These are phyloP conservation scores for Papilio dardanus DNA, from an alignment of 1,140 invertebrate genomes.

Conservation along the genomic window DNA sequence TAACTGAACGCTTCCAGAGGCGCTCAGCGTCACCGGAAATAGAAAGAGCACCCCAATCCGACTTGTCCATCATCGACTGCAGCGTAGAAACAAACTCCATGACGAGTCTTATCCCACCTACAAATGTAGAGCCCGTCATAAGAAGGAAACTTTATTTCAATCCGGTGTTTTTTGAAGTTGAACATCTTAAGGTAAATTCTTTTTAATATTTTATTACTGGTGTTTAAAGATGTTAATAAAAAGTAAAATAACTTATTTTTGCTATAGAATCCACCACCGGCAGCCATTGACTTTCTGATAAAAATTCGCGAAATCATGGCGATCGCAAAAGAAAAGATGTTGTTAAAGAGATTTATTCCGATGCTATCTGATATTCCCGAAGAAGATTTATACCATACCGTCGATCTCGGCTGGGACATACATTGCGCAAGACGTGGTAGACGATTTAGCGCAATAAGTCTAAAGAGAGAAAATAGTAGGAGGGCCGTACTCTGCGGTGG, in stretches of 20 bases:
- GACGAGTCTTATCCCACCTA: conserved; percentile 52
- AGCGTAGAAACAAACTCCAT: conserved; percentile 57
- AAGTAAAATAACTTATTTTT: conserved; percentile 11
- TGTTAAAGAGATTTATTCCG: conserved; percentile 91
- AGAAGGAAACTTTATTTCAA: conserved; percentile 93
- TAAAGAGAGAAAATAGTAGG: conserved; percentile 83
- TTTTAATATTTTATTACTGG: not conserved
- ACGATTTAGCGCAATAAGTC: conserved; percentile 76
- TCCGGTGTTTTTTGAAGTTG: conserved; percentile 93
- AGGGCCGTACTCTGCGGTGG: conserved; percentile 82
- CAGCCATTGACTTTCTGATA: conserved; percentile 91
- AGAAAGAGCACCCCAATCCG: conserved; percentile 74
- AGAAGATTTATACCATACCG: conserved; percentile 84
- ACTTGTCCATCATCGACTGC: conserved; percentile 68
- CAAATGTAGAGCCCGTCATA: conserved; percentile 65
- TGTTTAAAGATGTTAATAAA: not conserved
- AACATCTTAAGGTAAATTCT: conserved; percentile 87
- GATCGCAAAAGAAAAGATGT: conserved; percentile 93
- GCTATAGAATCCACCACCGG: conserved; percentile 90
- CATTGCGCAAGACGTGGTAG: conserved; percentile 71
- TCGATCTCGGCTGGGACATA: conserved; percentile 78
- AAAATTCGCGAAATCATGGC: conserved; percentile 94
- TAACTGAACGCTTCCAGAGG: conserved; percentile 64
- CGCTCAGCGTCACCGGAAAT: conserved; percentile 75
- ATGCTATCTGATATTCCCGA: conserved; percentile 91